Percentiles rank a stretch among this genome's conserved stretches.
Evolutionary conservation across 92 coral and sea anemone genomes (phyloP).

Genomic region (Paragorgia papillata): DNA sequence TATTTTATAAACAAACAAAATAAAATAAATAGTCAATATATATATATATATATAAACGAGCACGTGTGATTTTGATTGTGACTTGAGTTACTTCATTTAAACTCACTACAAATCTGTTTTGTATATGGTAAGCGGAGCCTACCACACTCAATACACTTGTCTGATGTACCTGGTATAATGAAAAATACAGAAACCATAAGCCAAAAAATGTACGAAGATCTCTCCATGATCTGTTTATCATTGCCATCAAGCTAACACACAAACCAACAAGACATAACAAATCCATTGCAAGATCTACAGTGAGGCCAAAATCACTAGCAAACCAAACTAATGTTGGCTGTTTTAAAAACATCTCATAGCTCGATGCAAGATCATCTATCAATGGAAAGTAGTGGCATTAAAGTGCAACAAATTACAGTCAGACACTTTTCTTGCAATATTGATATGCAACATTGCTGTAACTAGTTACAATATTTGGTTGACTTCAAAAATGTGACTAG

Average conservation of each 20-base stretch:
- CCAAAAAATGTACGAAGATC: constrained; percentile 62
- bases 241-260: constrained; percentile 64
- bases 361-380: constrained; percentile 40
- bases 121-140: background rate
- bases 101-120: background rate
- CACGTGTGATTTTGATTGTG: no score
- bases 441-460: no score
- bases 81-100: no score
- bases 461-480: no score
- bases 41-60: no score
- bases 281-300: constrained; percentile 90
- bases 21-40: no score
- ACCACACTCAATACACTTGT: background rate
- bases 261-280: constrained; percentile 73
- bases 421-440: no score
- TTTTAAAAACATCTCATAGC: constrained; percentile 62
- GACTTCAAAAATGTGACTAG: no score
- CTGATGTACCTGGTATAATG: constrained; percentile 78
- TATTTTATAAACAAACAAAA: background rate
- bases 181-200: constrained; percentile 88
- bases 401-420: no score
- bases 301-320: constrained; percentile 76
- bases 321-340: constrained; percentile 86
- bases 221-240: constrained; percentile 76
- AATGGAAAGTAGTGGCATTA: background rate